Conservation (phyloP, 2,888 invertebrate genomes). For the Notocelia uddmanniana region DNA sequence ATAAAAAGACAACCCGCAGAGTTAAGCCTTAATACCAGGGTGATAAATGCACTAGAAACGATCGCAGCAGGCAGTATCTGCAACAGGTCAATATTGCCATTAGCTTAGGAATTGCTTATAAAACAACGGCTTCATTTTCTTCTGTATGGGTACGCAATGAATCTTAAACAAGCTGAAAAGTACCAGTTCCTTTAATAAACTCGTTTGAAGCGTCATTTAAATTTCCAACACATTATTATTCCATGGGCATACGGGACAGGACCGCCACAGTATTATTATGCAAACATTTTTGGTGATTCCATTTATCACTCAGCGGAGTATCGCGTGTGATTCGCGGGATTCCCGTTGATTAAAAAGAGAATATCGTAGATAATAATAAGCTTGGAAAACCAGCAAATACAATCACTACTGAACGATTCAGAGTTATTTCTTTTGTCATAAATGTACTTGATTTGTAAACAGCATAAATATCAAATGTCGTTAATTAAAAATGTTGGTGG, state of each 20-base stretch:
- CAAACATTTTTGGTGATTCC: constrained; percentile 58
- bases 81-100: constrained; percentile 61
- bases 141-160: constrained; percentile 48
- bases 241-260: constrained; percentile 42
- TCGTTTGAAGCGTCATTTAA: constrained; percentile 49
- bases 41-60: constrained; percentile 64
- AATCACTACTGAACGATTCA: too few relatives aligned
- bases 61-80: constrained; percentile 60
- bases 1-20: constrained; percentile 44
- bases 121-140: constrained; percentile 62
- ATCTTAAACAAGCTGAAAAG: constrained; percentile 40
- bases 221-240: constrained; percentile 48
- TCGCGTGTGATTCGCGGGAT: constrained; percentile 56
- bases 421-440: too few relatives aligned
- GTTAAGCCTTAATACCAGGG: constrained; percentile 57
- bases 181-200: constrained; percentile 38
- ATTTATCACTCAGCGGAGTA: constrained; percentile 53
- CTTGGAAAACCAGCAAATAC: too few relatives aligned
- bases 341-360: constrained; percentile 39
- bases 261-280: constrained; percentile 61
- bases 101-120: constrained; percentile 56
- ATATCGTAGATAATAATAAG: too few relatives aligned
- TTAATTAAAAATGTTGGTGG: not conserved
- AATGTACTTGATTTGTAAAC: too few relatives aligned
- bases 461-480: too few relatives aligned